Conservation (phyloP, 2,797 vertebrate species). For the Cryptoblepharus egeriae region DNA sequence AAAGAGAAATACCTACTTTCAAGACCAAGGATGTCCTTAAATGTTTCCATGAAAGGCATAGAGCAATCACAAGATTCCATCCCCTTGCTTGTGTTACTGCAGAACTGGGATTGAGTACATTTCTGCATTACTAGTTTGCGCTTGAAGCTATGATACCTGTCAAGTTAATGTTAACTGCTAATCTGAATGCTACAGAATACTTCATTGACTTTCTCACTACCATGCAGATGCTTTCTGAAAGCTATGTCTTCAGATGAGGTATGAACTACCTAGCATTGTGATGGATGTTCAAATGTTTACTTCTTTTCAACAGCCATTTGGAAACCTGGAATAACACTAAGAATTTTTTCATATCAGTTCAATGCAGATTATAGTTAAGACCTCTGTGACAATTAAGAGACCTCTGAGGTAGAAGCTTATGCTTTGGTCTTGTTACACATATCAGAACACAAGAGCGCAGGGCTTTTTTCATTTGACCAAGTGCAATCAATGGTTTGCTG, state of each 20-base stretch:
- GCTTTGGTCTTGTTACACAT: constrained; percentile 52
- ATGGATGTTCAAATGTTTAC: neutral
- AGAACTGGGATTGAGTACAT: neutral
- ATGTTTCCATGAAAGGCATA: neutral
- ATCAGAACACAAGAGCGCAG: constrained; percentile 61
- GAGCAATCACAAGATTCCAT: neutral
- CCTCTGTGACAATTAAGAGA: constrained; percentile 4
- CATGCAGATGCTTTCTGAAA: neutral
- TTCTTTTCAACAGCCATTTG: constrained; percentile 44
- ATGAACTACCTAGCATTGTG: neutral
- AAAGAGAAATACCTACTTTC: neutral
- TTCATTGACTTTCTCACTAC: neutral
- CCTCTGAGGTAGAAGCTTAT: constrained; percentile 48
- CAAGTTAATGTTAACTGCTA: neutral
- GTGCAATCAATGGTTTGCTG: constrained; percentile 41
- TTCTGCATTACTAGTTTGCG: neutral
- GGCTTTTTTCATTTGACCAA: constrained; percentile 55
- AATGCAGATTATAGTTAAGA: constrained; percentile 10
- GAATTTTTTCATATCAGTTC: constrained; percentile 13
- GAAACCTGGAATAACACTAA: neutral
- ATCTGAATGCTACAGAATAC: neutral
- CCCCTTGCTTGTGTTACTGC: neutral
- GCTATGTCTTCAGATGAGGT: neutral
- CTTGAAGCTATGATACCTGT: neutral
- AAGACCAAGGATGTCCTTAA: neutral